These are phyloP conservation scores for Motacilla alba DNA, from an alignment of 2,113 vertebrate genomes.

Conservation along the genomic window DNA sequence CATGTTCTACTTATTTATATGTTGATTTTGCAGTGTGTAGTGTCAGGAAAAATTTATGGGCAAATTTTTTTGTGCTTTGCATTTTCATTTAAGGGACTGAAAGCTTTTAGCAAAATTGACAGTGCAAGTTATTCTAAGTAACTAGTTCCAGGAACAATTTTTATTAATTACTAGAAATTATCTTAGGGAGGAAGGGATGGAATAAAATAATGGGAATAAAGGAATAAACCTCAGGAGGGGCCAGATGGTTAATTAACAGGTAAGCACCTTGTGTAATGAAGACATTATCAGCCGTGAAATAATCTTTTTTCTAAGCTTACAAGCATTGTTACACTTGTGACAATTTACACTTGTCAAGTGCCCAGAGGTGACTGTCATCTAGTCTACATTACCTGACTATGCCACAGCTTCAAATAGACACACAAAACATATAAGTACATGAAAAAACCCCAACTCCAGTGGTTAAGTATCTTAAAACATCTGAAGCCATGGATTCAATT, in stretches of 20 bases:
- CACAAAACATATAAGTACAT: neutral
- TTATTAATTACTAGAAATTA: neutral
- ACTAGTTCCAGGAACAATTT: neutral
- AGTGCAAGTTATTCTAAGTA: neutral
- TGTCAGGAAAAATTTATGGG: neutral
- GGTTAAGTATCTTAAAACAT: neutral
- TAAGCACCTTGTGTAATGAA: neutral
- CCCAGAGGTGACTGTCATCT: neutral
- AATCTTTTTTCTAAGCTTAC: neutral
- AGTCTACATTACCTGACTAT: neutral
- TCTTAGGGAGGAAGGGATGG: neutral
- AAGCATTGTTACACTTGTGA: neutral
- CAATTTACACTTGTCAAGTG: neutral
- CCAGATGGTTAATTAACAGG: neutral
- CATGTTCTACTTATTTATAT: neutral
- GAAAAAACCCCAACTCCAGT: neutral
- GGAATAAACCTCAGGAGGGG: neutral
- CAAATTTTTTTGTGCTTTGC: neutral
- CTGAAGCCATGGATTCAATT: neutral
- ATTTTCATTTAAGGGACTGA: neutral
- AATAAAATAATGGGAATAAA: neutral
- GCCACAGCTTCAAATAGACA: neutral
- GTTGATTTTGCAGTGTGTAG: neutral
- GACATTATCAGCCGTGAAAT: neutral
- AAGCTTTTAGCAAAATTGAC: neutral